Conservation (phyloP, 2,888 invertebrate species). For the Caenorhabditis sulstoni region DNA sequence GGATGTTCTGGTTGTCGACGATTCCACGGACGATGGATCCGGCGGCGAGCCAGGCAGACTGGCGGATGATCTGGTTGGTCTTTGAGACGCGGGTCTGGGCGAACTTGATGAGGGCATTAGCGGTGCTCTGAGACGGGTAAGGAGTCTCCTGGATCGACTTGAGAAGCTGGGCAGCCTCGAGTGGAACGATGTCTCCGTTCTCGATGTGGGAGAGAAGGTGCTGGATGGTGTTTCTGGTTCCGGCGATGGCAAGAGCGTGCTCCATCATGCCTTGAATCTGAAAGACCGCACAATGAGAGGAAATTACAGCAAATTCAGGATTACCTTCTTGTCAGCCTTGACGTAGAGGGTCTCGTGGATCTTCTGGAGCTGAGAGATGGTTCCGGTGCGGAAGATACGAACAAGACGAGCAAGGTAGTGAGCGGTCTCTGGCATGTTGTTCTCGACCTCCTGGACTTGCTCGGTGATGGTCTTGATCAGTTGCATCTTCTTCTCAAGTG, state of each 20-base stretch:
- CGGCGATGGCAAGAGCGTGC: constrained; percentile 69
- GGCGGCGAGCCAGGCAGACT: constrained; percentile 67
- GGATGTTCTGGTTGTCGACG: constrained; percentile 45
- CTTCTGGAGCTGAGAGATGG: constrained; percentile 66
- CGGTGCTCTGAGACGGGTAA: constrained; percentile 63
- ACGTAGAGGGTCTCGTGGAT: constrained; percentile 64
- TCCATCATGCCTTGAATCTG: constrained; percentile 67
- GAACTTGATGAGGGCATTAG: constrained; percentile 57
- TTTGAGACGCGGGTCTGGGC: constrained; percentile 49
- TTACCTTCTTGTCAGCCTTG: constrained; percentile 56
- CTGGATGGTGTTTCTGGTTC: constrained; percentile 70
- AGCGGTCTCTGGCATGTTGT: constrained; percentile 64
- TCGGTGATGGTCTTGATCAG: constrained; percentile 56
- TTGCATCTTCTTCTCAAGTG: constrained; percentile 66
- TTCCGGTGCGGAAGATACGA: constrained; percentile 69
- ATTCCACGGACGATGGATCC: constrained; percentile 64
- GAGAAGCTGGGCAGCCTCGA: constrained; percentile 60
- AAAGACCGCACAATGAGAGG: too few relatives aligned
- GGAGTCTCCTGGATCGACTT: constrained; percentile 70
- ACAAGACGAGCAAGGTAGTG: constrained; percentile 72
- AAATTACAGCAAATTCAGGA: neutral
- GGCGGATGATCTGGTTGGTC: constrained; percentile 54
- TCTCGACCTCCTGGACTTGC: constrained; percentile 59
- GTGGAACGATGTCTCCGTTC: constrained; percentile 54
- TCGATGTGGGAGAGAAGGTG: constrained; percentile 63